Base-by-base conservation (phyloP, 2,888 invertebrate genomes). In the Masnerella sp. region DNA sequence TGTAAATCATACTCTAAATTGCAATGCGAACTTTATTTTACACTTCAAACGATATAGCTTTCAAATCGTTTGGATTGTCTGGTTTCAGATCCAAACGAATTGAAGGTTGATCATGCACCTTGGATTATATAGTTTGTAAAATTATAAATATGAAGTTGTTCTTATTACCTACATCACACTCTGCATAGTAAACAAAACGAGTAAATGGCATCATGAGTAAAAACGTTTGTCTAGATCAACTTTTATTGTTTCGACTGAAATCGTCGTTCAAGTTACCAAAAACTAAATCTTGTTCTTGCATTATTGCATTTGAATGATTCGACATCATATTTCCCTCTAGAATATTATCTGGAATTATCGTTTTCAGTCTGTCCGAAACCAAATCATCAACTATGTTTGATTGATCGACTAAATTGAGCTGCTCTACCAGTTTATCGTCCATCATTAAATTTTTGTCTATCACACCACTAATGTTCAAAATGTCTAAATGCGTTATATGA, bases 241-340 rank as follows among this genome's bases (percentile, higher is more conserved):
- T 85, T 47, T 83, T 82, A 17, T 84, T 85, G 73, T 83, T 85
- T 65, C 85, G 79, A 65, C 83, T 85, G 51, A 88, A 87, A 76
- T 88, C 86, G 58, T 86, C 84, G 49, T 83, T 86, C 14, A 88
- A 77, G 34, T 84, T 85, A 30, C 84, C 85, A 68, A 88, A 88
- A 77, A 86, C 87, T 8, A 87, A 78, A 40, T 87, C 85, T 0
- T 85, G 76, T 28, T 84, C 84, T 54, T 84, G 77, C 59, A 70
- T 70, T 15, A 71, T 75, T 0, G 59, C 8, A 75, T 83, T 83
- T 2, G 82, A 71, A 75, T 81, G 82, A 64, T 80, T 83, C 8
- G 82, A 61, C 64, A 85, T 81, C 45, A 85, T 79, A 80, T 83
- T 84, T 22, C 79, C 81, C 17, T 84, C 86, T 25, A 85, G 77